Evolutionary conservation across 1,140 invertebrate species (phyloP).

Genomic region (Pinna nobilis): DNA sequence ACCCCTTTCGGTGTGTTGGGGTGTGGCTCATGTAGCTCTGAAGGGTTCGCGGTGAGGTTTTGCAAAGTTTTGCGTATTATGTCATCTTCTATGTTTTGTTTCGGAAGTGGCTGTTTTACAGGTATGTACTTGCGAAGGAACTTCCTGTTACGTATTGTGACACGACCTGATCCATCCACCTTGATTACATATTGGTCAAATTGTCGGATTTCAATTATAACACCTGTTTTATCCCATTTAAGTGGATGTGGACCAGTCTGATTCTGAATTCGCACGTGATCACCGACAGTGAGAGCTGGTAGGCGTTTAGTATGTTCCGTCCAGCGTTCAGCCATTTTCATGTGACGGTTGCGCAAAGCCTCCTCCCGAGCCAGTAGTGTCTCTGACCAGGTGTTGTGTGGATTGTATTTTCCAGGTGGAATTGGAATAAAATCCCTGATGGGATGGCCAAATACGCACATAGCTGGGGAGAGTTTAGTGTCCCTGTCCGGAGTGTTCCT

Average conservation of each 20-base stretch:
- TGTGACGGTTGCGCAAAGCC: not conserved
- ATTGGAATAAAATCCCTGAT: conserved; percentile 50
- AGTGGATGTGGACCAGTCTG: too few species aligned
- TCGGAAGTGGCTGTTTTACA: conserved; percentile 1
- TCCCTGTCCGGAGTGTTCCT: conserved; percentile 40
- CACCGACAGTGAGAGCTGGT: too few species aligned
- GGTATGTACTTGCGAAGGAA: conserved; percentile 47
- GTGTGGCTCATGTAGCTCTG: too few species aligned
- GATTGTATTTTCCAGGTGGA: conserved; percentile 22
- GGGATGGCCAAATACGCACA: conserved; percentile 35
- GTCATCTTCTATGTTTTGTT: not conserved
- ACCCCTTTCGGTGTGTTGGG: too few species aligned
- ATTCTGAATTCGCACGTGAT: too few species aligned
- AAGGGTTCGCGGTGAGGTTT: too few species aligned
- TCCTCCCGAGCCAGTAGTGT: conserved; percentile 3
- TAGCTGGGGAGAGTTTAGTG: conserved; percentile 41
- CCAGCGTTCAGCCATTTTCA: too few species aligned
- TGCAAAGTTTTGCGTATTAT: not conserved
- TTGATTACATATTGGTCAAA: conserved; percentile 47
- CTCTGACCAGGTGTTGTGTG: conserved; percentile 38
- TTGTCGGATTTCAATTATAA: conserved; percentile 47
- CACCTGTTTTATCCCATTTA: too few species aligned
- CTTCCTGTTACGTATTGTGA: conserved; percentile 42
- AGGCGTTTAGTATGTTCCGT: too few species aligned
- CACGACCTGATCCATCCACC: conserved; percentile 39